phyloP scores from a whole-genome alignment of 2,888 invertebrate species.

The Elmis aenea region DNA sequence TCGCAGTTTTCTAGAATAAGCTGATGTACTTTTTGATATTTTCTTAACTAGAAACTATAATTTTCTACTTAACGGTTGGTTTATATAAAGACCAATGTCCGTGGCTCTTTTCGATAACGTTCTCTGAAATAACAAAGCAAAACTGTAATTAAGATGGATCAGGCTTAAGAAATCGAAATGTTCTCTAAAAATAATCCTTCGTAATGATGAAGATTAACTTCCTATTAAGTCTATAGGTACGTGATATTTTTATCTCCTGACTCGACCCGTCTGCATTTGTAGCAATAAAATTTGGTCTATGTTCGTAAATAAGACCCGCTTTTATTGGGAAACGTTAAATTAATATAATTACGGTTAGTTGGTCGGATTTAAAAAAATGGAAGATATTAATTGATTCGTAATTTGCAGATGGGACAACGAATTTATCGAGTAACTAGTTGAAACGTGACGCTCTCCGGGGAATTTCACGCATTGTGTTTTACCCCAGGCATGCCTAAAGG shows the following conservation, averaged over 20 bases:
- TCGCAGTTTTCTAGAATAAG: too few species aligned
- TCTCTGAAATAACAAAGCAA: too few species aligned
- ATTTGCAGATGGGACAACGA: slow-evolving; percentile 43
- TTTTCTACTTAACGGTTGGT: too few species aligned
- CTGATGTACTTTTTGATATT: too few species aligned
- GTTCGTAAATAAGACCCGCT: too few species aligned
- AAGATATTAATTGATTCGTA: slow-evolving; percentile 39
- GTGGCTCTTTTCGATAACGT: too few species aligned
- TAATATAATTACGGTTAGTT: slow-evolving; percentile 1
- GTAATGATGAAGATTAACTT: slow-evolving; percentile 11
- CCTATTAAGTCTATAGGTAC: slow-evolving; percentile 15
- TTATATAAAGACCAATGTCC: too few species aligned
- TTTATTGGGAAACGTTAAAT: too few species aligned
- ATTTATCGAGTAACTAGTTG: slow-evolving; percentile 32
- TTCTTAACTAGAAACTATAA: too few species aligned
- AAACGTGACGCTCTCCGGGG: slow-evolving; percentile 39
- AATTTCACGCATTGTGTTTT: slow-evolving; percentile 26
- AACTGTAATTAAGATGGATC: slow-evolving; percentile 12
- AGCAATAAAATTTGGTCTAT: too few species aligned
- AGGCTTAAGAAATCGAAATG: slow-evolving; percentile 8
- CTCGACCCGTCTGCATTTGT: too few species aligned
- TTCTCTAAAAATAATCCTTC: slow-evolving; percentile 13
- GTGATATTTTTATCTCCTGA: too few species aligned
- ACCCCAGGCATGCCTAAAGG: slow-evolving; percentile 26
- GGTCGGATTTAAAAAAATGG: slow-evolving; percentile 5